These are phyloP conservation scores for Thunnus thynnus DNA, from an alignment of 2,113 vertebrate genomes.

Conservation along the genomic window DNA sequence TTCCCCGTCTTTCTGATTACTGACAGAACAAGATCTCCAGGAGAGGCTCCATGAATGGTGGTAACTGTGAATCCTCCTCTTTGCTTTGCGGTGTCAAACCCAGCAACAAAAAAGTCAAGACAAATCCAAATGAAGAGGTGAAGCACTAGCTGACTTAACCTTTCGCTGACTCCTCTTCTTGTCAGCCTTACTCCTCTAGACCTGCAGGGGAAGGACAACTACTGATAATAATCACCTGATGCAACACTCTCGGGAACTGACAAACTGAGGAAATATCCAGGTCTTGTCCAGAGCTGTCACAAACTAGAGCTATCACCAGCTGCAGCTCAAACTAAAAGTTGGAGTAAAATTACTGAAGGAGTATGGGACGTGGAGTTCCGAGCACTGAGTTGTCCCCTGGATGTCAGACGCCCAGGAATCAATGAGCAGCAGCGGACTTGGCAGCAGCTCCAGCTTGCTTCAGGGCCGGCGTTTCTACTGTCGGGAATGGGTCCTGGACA, in stretches of 20 bases:
- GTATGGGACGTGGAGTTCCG: conserved; percentile 66
- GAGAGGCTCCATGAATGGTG: conserved; percentile 6
- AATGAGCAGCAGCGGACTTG: conserved; percentile 74
- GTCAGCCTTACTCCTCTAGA: conserved; percentile 3
- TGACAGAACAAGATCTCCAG: conserved; percentile 37
- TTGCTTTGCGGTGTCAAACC: neutral
- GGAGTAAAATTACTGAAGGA: conserved; percentile 15
- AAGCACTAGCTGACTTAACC: conserved; percentile 22
- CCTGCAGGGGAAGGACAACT: conserved; percentile 4
- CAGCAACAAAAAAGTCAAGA: neutral
- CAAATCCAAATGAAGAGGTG: neutral
- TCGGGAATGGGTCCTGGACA: conserved; percentile 89
- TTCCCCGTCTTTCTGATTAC: conserved; percentile 40
- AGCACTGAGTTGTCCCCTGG: conserved; percentile 29
- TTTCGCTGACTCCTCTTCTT: conserved; percentile 1
- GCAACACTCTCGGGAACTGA: conserved; percentile 52
- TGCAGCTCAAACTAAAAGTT: conserved; percentile 17
- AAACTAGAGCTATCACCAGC: conserved; percentile 14
- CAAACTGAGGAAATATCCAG: conserved; percentile 30
- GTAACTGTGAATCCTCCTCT: conserved; percentile 26
- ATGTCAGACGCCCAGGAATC: conserved; percentile 40
- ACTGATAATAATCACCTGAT: conserved; percentile 46
- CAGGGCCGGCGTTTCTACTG: conserved; percentile 85
- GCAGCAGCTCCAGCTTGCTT: conserved; percentile 76
- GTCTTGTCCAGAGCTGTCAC: conserved; percentile 17